A percentile compares a stretch with the other conserved stretches of the same genome.
phyloP scores from a whole-genome alignment of 2,797 vertebrate species.

The Alectoris magna region DNA sequence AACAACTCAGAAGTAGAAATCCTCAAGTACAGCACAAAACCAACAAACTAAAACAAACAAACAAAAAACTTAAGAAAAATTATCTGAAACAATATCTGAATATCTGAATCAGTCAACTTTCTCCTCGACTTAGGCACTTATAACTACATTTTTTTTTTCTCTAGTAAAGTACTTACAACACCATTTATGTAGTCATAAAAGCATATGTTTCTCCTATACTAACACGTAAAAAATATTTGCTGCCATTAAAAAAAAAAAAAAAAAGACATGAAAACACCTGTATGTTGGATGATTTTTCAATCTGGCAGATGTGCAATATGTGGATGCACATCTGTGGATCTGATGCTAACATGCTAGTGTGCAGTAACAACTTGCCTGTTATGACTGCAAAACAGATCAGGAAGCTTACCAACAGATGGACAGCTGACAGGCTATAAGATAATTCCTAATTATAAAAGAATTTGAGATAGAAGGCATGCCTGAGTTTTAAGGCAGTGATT shows the following conservation, averaged over 20 bases:
- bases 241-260: background rate
- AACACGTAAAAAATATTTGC: background rate
- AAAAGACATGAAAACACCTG: background rate
- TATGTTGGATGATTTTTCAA: background rate
- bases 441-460: constrained; percentile 61
- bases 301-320: background rate
- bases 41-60: background rate
- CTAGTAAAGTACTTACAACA: background rate
- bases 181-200: background rate
- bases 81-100: background rate
- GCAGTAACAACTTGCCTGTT: background rate
- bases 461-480: background rate
- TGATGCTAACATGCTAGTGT: background rate
- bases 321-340: background rate
- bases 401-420: constrained; percentile 30
- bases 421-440: constrained; percentile 13
- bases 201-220: background rate
- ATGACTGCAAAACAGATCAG: background rate
- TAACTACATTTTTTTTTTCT: background rate
- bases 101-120: background rate
- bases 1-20: background rate
- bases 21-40: background rate
- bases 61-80: background rate
- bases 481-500: constrained; percentile 54
- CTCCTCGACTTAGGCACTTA: background rate